Evolutionary conservation across 2,113 vertebrate genomes (phyloP), one percentile per base, ranked within the genome.

Genomic region (Ellobius talpinus): DNA sequence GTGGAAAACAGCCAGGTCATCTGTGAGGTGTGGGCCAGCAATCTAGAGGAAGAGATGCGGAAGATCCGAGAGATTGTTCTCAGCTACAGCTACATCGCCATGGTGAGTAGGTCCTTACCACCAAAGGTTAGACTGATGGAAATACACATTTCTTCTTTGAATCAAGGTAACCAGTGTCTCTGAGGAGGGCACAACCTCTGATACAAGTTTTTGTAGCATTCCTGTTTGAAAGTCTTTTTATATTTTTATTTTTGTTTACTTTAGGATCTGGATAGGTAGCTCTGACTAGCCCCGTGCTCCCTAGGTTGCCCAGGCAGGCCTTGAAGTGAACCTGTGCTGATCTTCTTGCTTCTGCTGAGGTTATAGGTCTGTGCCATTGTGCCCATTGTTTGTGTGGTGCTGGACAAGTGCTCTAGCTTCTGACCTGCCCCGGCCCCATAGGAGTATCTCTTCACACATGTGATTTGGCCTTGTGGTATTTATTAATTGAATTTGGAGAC

Each of bases 11-110:
- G 99, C 98, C 99, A 99, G 98, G 99, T 99, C 85, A 99, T 99
- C 98, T 99, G 99, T 98, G 99, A 99, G 96, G 99, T 99, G 89
- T 99, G 99, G 99, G 99, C 99, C 72, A 99, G 99, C 98, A 99
- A 99, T 88, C 99, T 99, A 94, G 99, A 99, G 96, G 99, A 99
- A 52, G 99, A 99, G 97, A 99, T 99, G 99, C 99, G 99, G 97
- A 99, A 99, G 97, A 99, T 99, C 95, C 99, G 99, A 55, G 99
- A 99, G 97, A 99, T 99, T 23, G 99, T 99, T 94, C 99, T 99
- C 74, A 99, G 98, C 98, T 99, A 99, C 98, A 99, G 99, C 98
- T 99, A 99, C 47, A 99, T 99, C n/a, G 99, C 99, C 0, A 99
- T 99, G 99, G 99, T 99, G 96, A 98, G 93, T 9, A 89, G 94